A percentile compares a stretch with the other conserved stretches of the same genome.
These are phyloP conservation scores for Agrochola lychnidis DNA, from an alignment of 2,888 invertebrate genomes.

Conservation along the genomic window DNA sequence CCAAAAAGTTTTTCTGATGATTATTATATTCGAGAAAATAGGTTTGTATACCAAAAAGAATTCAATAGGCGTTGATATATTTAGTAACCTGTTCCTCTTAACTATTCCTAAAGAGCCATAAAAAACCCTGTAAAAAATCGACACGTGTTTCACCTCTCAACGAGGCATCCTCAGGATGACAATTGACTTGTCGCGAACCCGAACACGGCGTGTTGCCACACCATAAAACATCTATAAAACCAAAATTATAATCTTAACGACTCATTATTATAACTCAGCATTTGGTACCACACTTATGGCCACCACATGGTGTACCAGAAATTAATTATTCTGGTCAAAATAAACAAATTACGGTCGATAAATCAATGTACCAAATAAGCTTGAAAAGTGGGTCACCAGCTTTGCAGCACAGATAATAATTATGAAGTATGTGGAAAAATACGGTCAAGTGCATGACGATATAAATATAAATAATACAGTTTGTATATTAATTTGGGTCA, in stretches of 20 bases:
- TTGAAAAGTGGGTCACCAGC: conserved; percentile 45
- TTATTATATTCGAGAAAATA: not conserved
- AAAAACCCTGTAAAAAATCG: too few relatives aligned
- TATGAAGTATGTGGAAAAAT: conserved; percentile 44
- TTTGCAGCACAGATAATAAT: conserved; percentile 22
- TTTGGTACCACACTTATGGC: not conserved
- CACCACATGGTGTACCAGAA: conserved; percentile 21
- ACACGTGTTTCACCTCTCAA: too few relatives aligned
- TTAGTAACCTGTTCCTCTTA: too few relatives aligned
- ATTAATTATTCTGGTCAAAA: conserved; percentile 17
- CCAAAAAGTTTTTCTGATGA: not conserved
- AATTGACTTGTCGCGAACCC: too few relatives aligned
- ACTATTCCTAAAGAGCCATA: too few relatives aligned
- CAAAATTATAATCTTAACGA: not conserved
- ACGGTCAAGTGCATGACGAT: conserved; percentile 53
- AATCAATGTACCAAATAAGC: conserved; percentile 32
- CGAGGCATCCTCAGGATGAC: too few relatives aligned
- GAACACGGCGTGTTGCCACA: too few relatives aligned
- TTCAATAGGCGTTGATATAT: too few relatives aligned
- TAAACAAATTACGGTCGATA: conserved; percentile 38
- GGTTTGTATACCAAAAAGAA: too few relatives aligned
- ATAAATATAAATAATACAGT: conserved; percentile 6
- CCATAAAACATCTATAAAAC: not conserved
- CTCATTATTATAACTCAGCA: not conserved
- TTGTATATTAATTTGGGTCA: conserved; percentile 43